These are phyloP conservation scores for Zaprionus inermis DNA, from an alignment of 1,140 invertebrate genomes.

Conservation along the genomic window DNA sequence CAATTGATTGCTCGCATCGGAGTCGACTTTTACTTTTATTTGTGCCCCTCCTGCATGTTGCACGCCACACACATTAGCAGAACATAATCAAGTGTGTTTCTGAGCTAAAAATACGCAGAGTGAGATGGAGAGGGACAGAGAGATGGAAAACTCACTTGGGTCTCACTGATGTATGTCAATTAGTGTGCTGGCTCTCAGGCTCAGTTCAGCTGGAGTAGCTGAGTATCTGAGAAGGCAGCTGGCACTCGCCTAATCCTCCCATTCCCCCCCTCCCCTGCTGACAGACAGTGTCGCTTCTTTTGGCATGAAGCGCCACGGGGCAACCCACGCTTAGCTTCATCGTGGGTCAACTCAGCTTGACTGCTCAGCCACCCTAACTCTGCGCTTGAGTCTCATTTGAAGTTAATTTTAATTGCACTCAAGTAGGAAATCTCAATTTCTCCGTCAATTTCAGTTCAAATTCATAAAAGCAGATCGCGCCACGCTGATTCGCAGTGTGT, in stretches of 20 bases:
- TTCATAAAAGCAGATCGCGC: constrained; percentile 55
- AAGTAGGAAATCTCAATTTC: constrained; percentile 81
- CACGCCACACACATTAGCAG: constrained; percentile 36
- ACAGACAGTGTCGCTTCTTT: constrained; percentile 1
- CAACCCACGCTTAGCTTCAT: background rate
- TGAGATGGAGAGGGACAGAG: background rate
- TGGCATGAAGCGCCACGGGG: background rate
- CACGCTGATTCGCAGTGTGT: constrained; percentile 29
- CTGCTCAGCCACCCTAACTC: background rate
- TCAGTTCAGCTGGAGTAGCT: no score
- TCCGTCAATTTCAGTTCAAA: constrained; percentile 64
- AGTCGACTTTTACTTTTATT: background rate
- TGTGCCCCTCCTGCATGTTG: constrained; percentile 14
- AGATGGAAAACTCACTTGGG: background rate
- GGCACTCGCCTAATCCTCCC: constrained; percentile 20
- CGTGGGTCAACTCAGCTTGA: constrained; percentile 14
- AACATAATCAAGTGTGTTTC: constrained; percentile 37
- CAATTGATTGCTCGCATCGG: background rate
- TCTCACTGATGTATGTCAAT: constrained; percentile 68
- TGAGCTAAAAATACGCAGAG: constrained; percentile 49
- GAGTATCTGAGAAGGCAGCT: constrained; percentile 1
- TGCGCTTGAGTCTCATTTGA: constrained; percentile 43
- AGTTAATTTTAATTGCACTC: constrained; percentile 78
- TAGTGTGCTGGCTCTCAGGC: constrained; percentile 50
- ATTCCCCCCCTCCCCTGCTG: background rate